Conservation (phyloP, 2,888 invertebrate species). For the Pollenia angustigena region DNA sequence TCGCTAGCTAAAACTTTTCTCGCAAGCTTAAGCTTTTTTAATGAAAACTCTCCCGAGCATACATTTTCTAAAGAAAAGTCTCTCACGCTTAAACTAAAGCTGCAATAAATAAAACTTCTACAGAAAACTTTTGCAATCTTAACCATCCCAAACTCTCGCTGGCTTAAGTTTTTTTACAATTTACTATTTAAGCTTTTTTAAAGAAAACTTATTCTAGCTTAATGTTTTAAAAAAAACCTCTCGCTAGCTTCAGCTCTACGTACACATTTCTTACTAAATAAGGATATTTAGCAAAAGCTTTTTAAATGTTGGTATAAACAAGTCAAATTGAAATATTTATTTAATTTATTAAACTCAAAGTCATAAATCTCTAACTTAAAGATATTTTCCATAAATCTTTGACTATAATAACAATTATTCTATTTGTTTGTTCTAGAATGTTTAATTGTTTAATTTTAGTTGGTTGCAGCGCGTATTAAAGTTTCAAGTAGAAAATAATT, state of each 20-base stretch:
- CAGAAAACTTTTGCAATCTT: no score
- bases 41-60: no score
- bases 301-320: no score
- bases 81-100: no score
- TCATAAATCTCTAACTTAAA: conserved; percentile 16
- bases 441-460: conserved; percentile 11
- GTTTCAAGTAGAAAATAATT: conserved; percentile 7
- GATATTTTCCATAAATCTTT: conserved; percentile 18
- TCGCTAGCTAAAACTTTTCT: background rate
- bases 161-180: no score
- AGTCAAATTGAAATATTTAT: no score
- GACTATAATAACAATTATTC: conserved; percentile 7
- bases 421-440: background rate
- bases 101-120: no score
- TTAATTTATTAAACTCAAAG: background rate
- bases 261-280: background rate
- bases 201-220: no score
- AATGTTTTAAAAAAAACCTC: background rate
- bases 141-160: no score
- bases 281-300: no score
- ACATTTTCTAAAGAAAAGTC: no score
- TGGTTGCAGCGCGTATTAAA: background rate
- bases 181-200: background rate
- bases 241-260: background rate
- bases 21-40: background rate